phyloP scores from a whole-genome alignment of 2,888 invertebrate genomes.

The Agrenia bidenticulata region DNA sequence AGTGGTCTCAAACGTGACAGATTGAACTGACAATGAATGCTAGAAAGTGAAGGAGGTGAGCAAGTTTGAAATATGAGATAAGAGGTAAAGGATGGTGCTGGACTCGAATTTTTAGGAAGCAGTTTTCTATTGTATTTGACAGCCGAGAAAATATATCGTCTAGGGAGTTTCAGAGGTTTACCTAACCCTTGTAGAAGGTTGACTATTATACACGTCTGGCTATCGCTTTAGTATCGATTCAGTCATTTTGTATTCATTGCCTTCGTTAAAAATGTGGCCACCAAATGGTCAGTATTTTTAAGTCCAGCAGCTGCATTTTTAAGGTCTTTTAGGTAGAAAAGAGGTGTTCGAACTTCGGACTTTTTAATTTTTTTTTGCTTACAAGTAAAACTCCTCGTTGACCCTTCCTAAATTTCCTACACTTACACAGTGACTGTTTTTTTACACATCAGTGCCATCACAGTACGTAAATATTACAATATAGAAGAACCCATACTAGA shows the following conservation, averaged over 20 bases:
- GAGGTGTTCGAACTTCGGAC: constrained; percentile 20
- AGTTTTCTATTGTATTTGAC: constrained; percentile 43
- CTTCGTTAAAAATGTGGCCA: constrained; percentile 51
- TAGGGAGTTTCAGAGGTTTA: constrained; percentile 11
- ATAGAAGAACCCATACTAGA: neutral
- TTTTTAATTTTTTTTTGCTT: neutral
- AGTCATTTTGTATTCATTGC: constrained; percentile 22
- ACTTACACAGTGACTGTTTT: neutral
- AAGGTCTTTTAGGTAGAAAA: constrained; percentile 5
- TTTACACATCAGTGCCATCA: neutral
- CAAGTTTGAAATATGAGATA: neutral
- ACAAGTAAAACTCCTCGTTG: neutral
- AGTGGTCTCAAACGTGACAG: no score
- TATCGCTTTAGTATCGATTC: constrained; percentile 4
- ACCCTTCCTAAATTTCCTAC: neutral
- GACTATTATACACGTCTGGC: constrained; percentile 4
- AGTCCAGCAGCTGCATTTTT: constrained; percentile 16
- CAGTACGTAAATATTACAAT: neutral
- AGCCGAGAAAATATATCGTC: constrained; percentile 35
- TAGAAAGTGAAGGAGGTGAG: no score
- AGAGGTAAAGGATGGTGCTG: constrained; percentile 5
- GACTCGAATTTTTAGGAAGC: constrained; percentile 27
- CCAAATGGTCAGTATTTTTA: constrained; percentile 47
- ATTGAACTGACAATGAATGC: no score
- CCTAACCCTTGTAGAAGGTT: constrained; percentile 19